A percentile compares a stretch with the other conserved stretches of the same genome.
These are phyloP conservation scores for Pagrus major DNA, from an alignment of 2,113 vertebrate species.

Conservation along the genomic window DNA sequence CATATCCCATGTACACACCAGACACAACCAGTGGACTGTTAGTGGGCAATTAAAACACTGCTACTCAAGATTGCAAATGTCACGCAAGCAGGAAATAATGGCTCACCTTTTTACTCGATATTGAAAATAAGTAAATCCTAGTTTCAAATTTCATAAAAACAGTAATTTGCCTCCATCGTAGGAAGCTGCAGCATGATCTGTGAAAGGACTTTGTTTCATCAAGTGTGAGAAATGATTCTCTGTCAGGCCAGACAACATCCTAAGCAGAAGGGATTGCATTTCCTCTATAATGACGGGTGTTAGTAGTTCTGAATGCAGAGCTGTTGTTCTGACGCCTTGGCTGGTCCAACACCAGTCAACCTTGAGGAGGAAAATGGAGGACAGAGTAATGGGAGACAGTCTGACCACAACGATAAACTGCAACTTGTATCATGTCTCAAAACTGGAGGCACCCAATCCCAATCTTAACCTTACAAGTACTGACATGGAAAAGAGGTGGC, in stretches of 20 bases:
- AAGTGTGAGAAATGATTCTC: slow-evolving; percentile 37
- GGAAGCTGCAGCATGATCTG: slow-evolving; percentile 19
- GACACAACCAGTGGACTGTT: slow-evolving; percentile 1
- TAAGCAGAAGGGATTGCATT: slow-evolving; percentile 54
- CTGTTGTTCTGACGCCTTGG: slow-evolving; percentile 37
- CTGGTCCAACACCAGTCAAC: slow-evolving; percentile 39
- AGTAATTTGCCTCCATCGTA: slow-evolving; percentile 14
- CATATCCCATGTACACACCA: slow-evolving; percentile 14
- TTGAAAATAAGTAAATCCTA: not conserved
- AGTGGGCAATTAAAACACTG: slow-evolving; percentile 22
- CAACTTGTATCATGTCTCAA: slow-evolving; percentile 42
- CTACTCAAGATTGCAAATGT: slow-evolving; percentile 22
- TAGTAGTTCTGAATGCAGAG: slow-evolving; percentile 19
- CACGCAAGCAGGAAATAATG: not conserved
- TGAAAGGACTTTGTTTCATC: slow-evolving; percentile 21
- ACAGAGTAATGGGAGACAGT: slow-evolving; percentile 43
- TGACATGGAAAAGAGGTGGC: slow-evolving; percentile 19
- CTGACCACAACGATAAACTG: slow-evolving; percentile 51
- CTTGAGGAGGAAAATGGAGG: slow-evolving; percentile 37
- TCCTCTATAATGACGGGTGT: slow-evolving; percentile 62
- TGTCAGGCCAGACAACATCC: slow-evolving; percentile 37
- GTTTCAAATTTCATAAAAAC: not conserved
- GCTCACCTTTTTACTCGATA: not conserved
- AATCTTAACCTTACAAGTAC: slow-evolving; percentile 18
- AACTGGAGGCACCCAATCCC: slow-evolving; percentile 38